Conservation (phyloP, 2,113 vertebrate genomes). For the Calonectris borealis region DNA sequence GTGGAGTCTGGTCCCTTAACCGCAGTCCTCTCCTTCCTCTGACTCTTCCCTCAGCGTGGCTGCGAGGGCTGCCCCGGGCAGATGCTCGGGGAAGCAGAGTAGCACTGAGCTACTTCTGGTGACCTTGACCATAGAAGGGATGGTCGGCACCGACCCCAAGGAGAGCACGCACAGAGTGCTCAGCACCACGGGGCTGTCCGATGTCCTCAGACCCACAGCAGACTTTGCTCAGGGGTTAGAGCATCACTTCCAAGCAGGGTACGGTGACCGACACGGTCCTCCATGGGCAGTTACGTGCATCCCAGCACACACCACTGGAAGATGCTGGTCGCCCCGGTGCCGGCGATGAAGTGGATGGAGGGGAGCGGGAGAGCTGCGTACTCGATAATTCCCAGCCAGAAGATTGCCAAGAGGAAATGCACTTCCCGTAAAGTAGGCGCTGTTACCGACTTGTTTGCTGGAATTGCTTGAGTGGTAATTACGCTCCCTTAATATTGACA, state of each 20-base stretch:
- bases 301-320: neutral
- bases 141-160: neutral
- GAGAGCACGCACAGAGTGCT: neutral
- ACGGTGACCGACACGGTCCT: accelerated
- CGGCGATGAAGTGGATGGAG: neutral
- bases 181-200: accelerated
- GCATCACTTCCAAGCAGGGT: neutral
- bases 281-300: accelerated
- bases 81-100: neutral
- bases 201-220: neutral
- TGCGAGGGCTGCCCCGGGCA: neutral
- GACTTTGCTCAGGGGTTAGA: neutral
- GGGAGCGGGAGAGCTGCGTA: neutral
- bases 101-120: neutral
- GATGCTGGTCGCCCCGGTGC: neutral
- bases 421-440: constrained; percentile 35
- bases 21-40: neutral
- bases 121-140: neutral
- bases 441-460: constrained; percentile 37
- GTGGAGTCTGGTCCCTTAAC: accelerated
- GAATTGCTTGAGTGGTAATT: constrained; percentile 51
- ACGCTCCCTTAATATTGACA: constrained; percentile 28
- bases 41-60: accelerated
- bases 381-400: neutral
- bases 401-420: constrained; percentile 50